Conservation (phyloP, 2,113 vertebrate species). For the Edolisoma coerulescens region DNA sequence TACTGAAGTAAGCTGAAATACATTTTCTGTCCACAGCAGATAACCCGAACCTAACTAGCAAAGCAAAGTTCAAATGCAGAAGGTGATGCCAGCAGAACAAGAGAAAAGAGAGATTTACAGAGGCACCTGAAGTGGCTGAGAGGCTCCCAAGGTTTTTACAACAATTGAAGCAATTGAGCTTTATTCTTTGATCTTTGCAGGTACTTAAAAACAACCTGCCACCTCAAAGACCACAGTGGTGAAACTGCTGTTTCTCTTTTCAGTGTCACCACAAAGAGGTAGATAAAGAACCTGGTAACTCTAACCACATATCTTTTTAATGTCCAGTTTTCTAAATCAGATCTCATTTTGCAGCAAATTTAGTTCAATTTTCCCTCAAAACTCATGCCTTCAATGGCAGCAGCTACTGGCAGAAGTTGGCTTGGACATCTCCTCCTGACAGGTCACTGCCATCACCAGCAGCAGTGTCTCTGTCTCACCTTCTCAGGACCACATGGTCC, state of each 20-base stretch:
- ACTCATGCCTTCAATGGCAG: not conserved
- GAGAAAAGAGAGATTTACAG: not conserved
- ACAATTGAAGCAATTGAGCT: not conserved
- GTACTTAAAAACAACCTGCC: not conserved
- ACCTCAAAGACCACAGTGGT: not conserved
- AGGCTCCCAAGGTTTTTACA: not conserved
- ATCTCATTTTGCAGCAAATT: not conserved
- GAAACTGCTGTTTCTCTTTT: not conserved
- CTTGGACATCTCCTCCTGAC: not conserved
- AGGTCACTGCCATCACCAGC: not conserved
- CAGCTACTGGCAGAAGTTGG: not conserved
- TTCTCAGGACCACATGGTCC: not conserved
- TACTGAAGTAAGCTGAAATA: not conserved
- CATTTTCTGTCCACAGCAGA: not conserved
- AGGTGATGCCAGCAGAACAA: not conserved
- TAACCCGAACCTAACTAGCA: not conserved
- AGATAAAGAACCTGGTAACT: not conserved
- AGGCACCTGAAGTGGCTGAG: constrained; percentile 13
- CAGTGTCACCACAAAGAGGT: not conserved
- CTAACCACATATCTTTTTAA: not conserved
- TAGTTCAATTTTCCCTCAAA: not conserved
- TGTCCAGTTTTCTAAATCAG: not conserved
- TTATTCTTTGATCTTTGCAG: constrained; percentile 25
- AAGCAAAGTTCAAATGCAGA: constrained; percentile 29
- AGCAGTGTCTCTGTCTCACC: not conserved